Percentiles rank a stretch among this genome's conserved stretches.
Conservation (phyloP, 2,797 vertebrate genomes). For the Melanotaenia parkinsoni region DNA sequence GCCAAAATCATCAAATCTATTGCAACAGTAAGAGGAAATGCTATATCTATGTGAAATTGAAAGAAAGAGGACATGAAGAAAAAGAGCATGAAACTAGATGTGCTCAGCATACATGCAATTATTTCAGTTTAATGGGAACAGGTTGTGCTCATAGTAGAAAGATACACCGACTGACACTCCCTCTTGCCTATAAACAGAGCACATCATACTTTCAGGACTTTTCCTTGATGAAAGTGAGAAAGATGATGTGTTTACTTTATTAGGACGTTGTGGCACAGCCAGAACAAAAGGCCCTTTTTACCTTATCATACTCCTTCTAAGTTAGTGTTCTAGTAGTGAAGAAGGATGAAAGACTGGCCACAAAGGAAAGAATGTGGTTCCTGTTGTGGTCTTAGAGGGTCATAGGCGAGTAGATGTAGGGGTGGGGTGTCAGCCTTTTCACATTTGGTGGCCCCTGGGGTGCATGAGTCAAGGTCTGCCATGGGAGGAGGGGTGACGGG, state of each 20-base stretch:
- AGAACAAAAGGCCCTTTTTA: conserved; percentile 57
- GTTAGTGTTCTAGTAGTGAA: conserved; percentile 62
- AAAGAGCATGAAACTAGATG: conserved; percentile 33
- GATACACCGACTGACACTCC: conserved; percentile 31
- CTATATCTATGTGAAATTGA: conserved; percentile 16
- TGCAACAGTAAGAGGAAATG: conserved; percentile 1
- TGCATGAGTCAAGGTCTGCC: conserved; percentile 71
- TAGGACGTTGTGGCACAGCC: conserved; percentile 14
- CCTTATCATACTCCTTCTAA: conserved; percentile 61
- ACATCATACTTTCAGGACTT: neutral
- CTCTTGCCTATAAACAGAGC: conserved; percentile 15
- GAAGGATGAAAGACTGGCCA: conserved; percentile 74
- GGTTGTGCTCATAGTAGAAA: conserved; percentile 22
- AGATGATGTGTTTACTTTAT: conserved; percentile 54
- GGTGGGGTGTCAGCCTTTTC: conserved; percentile 75
- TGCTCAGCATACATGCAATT: conserved; percentile 30
- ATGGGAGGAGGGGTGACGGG: conserved; percentile 50
- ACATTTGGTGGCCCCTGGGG: conserved; percentile 74
- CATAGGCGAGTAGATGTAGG: conserved; percentile 69
- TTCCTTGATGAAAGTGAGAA: conserved; percentile 20
- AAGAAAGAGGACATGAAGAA: neutral
- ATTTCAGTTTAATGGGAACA: conserved; percentile 29
- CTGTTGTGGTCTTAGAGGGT: conserved; percentile 78
- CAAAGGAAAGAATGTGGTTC: conserved; percentile 82
- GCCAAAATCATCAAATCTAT: conserved; percentile 18